Base-by-base conservation (phyloP, 2,113 vertebrate species). In the Oenanthe oenanthe region DNA sequence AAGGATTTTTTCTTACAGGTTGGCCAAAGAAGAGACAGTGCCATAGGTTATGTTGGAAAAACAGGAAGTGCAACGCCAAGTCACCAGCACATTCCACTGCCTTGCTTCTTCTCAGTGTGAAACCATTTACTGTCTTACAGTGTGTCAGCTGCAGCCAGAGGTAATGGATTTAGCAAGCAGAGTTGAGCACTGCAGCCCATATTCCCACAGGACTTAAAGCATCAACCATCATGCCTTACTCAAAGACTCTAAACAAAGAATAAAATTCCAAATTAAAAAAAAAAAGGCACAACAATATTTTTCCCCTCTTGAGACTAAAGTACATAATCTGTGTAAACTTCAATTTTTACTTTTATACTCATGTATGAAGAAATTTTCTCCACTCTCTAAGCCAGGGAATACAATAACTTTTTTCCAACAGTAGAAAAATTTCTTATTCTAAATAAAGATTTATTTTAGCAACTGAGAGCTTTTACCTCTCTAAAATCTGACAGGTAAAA, bases 381-480 rank as follows among this genome's bases (percentile, higher is more conserved):
- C 34, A 47, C 8, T 73, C 29, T 40, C 29, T 34, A 82, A 85
- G 34, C 19, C 83, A 81, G 10, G 26, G 22, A 84, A 60, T 34
- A 32, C 9, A 79, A 50, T 14, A 10, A 21, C 22, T 34, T 45
- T 58, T 78, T 73, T 75, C 17, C 40, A 50, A 76, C 16, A 65
- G 10, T 28, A 8, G 7, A 91, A 26, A 50, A 58, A 47, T 79
- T 92, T 58, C 20, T 75, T 79, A n/a, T 58, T 85, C 29, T 70
- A 82, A 86, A 70, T 6, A 47, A 63, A 50, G 32, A 51, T 48
- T 57, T 61, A 68, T 85, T 95, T 63, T 17, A 78, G 66, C 42
- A 91, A 62, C 29, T 53, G 45, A 91, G 75, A 94, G 66, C 22
- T 79, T 91, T 87, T 42, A 79, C 50, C 25, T 38, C 54, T 58